Base-by-base conservation (phyloP, 2,888 invertebrate species). In the Oxyscelio sp. region DNA sequence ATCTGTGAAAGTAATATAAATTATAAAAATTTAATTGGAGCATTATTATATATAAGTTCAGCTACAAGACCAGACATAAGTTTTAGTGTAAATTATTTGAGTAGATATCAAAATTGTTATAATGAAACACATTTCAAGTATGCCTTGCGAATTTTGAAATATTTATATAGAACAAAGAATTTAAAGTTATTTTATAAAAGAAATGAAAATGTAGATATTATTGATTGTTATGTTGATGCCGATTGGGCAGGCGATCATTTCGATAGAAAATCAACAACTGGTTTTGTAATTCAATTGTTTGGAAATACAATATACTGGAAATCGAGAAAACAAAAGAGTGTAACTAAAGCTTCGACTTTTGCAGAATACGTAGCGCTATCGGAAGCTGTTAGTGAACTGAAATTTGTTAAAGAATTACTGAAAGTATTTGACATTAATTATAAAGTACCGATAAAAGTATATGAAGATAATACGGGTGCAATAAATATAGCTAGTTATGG, bases 11-110 rank as follows among this genome's bases (percentile, higher is more conserved):
- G n/a, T 15, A 54, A 73, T 66, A 38, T 73, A 13, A 58, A 59
- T 0, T 66, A 66, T 66, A 58, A 73, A 73, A 80, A 80, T 40
- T 31, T 73, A 13, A 59, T 80, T 1, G 59, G 73, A 21, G 80
- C 58, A 0, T 59, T 80, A 52, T 27, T 80, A 31, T 73, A 80
- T 50, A 34, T 63, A 0, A 79, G 79, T 34, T 21, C 56, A 11
- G 45, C 63, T 50, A 80, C 80, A 4, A 43, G 73, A 66, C 21
- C 48, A 8, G 73, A 80, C 15, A 27, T 73, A 0, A 38, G 58
- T 59, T 65, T 38, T 52, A 38, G 56, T 24, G 79, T 79, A 1
- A 79, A 79, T 24, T 70, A 63, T 27, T 40, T 43, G 43, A 43
- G 43, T 43, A 17, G 43, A 17, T 43, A 43, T 8, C 43, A 43